Percentiles rank a stretch among this genome's conserved stretches.
Evolutionary conservation across 23 tunicate species (phyloP).

Genomic region (Ascidia mentula): DNA sequence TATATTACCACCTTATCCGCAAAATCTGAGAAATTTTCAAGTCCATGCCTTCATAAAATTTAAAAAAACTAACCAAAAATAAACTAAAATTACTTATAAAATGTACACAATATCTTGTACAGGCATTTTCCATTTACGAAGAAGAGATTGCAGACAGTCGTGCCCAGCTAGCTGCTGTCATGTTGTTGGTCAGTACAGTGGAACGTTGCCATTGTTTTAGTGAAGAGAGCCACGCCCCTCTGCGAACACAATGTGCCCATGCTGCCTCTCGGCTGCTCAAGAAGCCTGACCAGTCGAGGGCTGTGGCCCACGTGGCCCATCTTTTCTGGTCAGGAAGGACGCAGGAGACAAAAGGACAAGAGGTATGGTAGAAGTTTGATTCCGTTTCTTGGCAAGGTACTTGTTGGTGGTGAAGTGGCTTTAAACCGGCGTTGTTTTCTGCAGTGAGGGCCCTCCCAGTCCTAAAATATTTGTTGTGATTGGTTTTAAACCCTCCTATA

Average conservation of each 20-base stretch:
- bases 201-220: conserved; percentile 68
- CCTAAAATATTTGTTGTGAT: no score
- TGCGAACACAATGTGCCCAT: conserved; percentile 96
- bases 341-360: conserved; percentile 30
- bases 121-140: conserved; percentile 91
- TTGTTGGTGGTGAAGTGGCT: no score
- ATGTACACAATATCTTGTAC: no score
- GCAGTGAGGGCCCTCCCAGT: no score
- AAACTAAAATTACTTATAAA: no score
- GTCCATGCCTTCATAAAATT: no score
- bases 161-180: conserved; percentile 90
- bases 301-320: conserved; percentile 83
- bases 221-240: conserved; percentile 92
- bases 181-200: conserved; percentile 60
- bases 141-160: conserved; percentile 92
- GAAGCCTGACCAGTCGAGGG: conserved; percentile 93
- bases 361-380: background rate
- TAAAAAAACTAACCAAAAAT: no score
- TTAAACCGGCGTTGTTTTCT: no score
- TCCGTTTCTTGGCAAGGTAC: background rate
- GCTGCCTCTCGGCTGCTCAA: conserved; percentile 89
- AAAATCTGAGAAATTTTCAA: no score
- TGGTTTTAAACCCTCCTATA: no score
- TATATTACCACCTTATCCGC: no score
- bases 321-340: conserved; percentile 90